Percentiles rank a stretch among this genome's conserved stretches.
Evolutionary conservation across 2,888 invertebrate genomes (phyloP).

Genomic region (Zaprionus obscuricornis): DNA sequence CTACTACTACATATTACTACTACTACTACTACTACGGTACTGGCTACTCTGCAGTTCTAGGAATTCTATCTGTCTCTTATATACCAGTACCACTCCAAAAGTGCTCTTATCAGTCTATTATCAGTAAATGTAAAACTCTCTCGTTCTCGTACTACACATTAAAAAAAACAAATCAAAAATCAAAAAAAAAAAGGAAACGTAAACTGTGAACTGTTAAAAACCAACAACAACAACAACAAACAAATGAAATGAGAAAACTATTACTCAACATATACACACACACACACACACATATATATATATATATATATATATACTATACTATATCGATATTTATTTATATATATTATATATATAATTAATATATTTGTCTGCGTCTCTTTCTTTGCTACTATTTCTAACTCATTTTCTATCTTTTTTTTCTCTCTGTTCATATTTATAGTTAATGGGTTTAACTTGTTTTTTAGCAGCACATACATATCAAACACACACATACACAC

Average conservation of each 20-base stretch:
- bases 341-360: slow-evolving; percentile 14
- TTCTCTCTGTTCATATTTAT: slow-evolving; percentile 2
- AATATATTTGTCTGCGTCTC: slow-evolving; percentile 40
- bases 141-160: too few relatives aligned
- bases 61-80: slow-evolving; percentile 34
- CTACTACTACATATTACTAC: slow-evolving; percentile 66
- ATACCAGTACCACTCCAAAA: slow-evolving; percentile 38
- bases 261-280: slow-evolving; percentile 33
- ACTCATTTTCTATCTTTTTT: not conserved
- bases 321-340: slow-evolving; percentile 10
- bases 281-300: slow-evolving; percentile 8
- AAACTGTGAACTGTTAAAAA: slow-evolving; percentile 24
- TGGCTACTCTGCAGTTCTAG: slow-evolving; percentile 63
- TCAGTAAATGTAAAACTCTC: slow-evolving; percentile 42
- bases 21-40: slow-evolving; percentile 48
- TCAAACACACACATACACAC: slow-evolving; percentile 13
- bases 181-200: slow-evolving; percentile 24
- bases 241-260: slow-evolving; percentile 16
- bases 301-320: too few relatives aligned
- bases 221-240: slow-evolving; percentile 22
- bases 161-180: too few relatives aligned
- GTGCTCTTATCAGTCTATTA: slow-evolving; percentile 55
- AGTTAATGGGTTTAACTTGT: slow-evolving; percentile 42
- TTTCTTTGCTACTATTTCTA: slow-evolving; percentile 1
- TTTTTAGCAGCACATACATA: slow-evolving; percentile 32